Base-by-base conservation (phyloP, 1,140 invertebrate species). In the Hyles euphorbiae region DNA sequence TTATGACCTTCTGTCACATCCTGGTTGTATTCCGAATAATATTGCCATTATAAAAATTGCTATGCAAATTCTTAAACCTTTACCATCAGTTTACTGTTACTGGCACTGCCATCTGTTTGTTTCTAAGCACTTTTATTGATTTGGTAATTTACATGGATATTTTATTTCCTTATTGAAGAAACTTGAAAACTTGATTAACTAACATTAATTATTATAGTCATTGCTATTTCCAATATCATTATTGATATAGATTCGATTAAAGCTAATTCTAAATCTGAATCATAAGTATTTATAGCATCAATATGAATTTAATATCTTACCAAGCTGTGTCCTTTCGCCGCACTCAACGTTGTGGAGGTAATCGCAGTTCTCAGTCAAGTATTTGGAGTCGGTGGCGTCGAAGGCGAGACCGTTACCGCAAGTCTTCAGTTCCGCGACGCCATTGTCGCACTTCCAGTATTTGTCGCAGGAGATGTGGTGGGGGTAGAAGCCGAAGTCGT, bases 321-420 rank as follows among this genome's bases (percentile, higher is more conserved):
- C 96, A 63, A 97, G 90, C 79, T 97, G 94, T 65, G 93, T 88
- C 72, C 97, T 94, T 48, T 96, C 95, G 10, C 96, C 96, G 81
- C 97, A 98, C 68, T 98, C 96, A n/a, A 98, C 96, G 71, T 98
- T 98, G 91, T 98, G 96, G 60, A 97, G 92, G 90, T 98, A 98
- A 85, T 98, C 97, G 72, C 97, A 98, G 91, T 98, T 98, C 83
- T 98, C 97, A 49, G 95, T 96, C 68, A 97, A 90, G 90, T 94
- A 97, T 90, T 97, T 97, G 49, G 92, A 91, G 87, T 98, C 97
- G 11, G 92, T 91, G 61, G 96, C 93, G 82, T 97, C 96, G 86
- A 98, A 98, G 56, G 96, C 96, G 40, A 98, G 91, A 49, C 97
- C 97, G 78, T 98, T 98, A 46, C 97, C 97, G 89, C 97, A 98